Base-by-base conservation (phyloP, 2,888 invertebrate genomes). In the Matsumyia berberina region DNA sequence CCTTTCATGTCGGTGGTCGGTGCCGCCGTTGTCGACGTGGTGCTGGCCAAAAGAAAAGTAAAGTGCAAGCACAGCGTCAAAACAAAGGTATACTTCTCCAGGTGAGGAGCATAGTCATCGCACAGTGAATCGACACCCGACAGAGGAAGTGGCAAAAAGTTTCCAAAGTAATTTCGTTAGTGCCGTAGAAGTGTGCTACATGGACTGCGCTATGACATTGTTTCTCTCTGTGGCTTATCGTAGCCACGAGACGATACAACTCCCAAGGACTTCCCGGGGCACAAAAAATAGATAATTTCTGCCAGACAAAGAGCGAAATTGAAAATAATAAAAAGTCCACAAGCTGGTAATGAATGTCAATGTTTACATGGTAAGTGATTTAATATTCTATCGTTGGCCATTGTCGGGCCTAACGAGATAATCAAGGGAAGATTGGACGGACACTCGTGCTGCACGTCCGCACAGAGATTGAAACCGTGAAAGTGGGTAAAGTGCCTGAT, bases 291-390 rank as follows among this genome's bases (percentile, higher is more conserved):
- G 19, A 11, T 83, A 74, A 80, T 85, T 80, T 70, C 64, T 12
- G 37, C 70, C 79, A 85, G 80, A 85, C 79, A 76, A 80, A 85
- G 80, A 79, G 69, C 51, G 51, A 70, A 78, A 79, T 79, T 69
- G 85, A 74, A 73, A 79, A 85, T 74, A 85, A 73, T 79, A 80
- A 80, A 80, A 74, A 80, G 74, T 80, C 79, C 69, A 74, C 79
- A 70, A 70, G 80, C 80, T 73, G 86, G 85, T 86, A 87, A 87
- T 79, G 85, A 86, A 76, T 81, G 86, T 86, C 86, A 87, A 87
- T 87, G 86, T 87, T 87, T 86, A 86, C 86, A 87, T 87, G 82
- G 80, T 82, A 86, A 76, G 77, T 76, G 86, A 80, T 83, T 87
- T 80, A 86, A 86, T 86, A 86, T 86, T 87, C 86, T 80, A 72